Evolutionary conservation across 2,113 vertebrate species (phyloP), one percentile per base, ranked within the genome.

Genomic region (Garra rufa): DNA sequence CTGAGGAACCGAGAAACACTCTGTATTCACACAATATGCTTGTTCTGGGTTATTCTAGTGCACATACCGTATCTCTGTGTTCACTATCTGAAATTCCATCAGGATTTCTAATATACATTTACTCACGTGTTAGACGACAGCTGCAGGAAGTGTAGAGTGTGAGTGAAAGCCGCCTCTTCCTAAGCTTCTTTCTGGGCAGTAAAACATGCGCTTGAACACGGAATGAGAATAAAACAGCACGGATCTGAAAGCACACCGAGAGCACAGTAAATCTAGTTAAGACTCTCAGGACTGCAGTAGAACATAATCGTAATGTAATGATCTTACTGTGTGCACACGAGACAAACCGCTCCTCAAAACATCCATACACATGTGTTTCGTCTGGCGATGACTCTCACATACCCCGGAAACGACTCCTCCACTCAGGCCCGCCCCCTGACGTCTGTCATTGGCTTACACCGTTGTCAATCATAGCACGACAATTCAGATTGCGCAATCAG

Each of bases 331-430:
- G 13, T 6, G 21, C 15, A 50, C 8, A 38, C 65, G 65, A 26
- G 8, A 4, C 71, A 14, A 28, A 6, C 43, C 17, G 65, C 30
- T 59, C 55, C 65, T 4, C 17, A 11, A 75, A 55, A 76, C 74
- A 76, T 14, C 11, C 73, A n/a, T n/a, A 30, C 74, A 76, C 74
- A 9, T 8, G 28, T 8, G 26, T 30, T 7, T n/a, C 67, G n/a
- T 70, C 28, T 44, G n/a, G n/a, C n/a, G n/a, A n/a, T n/a, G 46
- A 50, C 17, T 3, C 28, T n/a, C 48, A 6, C 38, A 13, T 14
- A 63, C 43, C 46, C 83, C 83, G 85, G 85, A 85, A 87, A 80
- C 70, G 44, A 83, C 83, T 44, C 76, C 34, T 34, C 30, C 7
- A 1, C 21, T 24, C 75, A 75, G 28, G 3, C 67, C 63, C 86